Base-by-base conservation (phyloP, 37 sponge, comb jelly and placozoan genomes). In the Bolinopsis microptera region DNA sequence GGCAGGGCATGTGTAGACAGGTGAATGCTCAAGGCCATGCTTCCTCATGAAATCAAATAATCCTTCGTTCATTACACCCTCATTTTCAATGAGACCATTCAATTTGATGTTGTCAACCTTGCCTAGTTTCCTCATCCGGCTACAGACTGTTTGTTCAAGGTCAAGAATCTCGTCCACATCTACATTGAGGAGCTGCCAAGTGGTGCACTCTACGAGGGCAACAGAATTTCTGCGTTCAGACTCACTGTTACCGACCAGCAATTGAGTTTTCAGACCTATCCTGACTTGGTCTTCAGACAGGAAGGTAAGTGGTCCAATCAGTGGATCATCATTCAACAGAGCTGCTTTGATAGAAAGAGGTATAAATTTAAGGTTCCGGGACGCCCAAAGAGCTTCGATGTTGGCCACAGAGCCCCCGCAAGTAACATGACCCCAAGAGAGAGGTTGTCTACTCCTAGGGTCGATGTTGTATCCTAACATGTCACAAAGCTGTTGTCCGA, bases 391-490 rank as follows among this genome's bases (percentile, higher is more conserved):
- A 22, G 92, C 68, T 61, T 92, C 92, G 5, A 92, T 92, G 68
- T 92, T 92, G 21, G 92, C 92, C 27, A 92, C 61, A 23, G 92
- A 61, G 2, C 92, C 92, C 2, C 92, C 92, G 24, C 68, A 13
- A 69, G 92, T 92, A 38, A 92, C 69, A 69, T 92, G 92, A 8
- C 92, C 92, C 92, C 92, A 92, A 92, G 92, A 22, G 24, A 70
- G 25, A n/a, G 74, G 92, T 1, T 13, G 2, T 25, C 9, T 38
- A 0, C 30, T 92, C 8, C 68, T 67, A 92, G 23, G 28, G 18
- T 40, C 69, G 30, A 67, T 92, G 68, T 92, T 92, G 61, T 68
- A 92, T 26, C 92, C 92, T 69, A 92, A 68, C 68, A 92, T 32
- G 25, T 38, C 68, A 38, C 92, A 92, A 1, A 92, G 92, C 41